Evolutionary conservation across 2,113 vertebrate genomes (phyloP), one percentile per base, ranked within the genome.

Genomic region (Thunnus thynnus): DNA sequence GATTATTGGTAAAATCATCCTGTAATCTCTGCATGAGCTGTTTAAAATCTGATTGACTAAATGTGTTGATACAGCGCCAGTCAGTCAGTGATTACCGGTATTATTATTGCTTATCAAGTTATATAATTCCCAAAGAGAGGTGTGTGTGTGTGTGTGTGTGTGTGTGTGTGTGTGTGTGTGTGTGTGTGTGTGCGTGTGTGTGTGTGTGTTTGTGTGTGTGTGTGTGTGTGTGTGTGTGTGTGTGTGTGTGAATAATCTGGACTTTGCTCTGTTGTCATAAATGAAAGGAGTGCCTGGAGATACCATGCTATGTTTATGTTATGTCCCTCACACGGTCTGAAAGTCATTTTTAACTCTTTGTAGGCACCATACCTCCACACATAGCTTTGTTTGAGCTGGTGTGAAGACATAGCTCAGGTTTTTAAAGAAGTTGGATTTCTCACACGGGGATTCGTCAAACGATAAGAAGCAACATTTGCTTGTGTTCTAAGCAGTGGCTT

Each of bases 231-330:
- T 18, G 20, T 18, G 55, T 17, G 69, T 62, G 50, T 60, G n/a
- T 78, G 44, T 64, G 56, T 47, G 54, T 56, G 54, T 67, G 64
- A 69, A 66, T 70, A 75, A 81, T 80, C 16, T 65, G 91, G 89
- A 95, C 94, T 95, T 95, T 94, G 89, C 55, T 84, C 95, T 91
- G 86, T 93, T 93, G 95, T 96, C 95, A 95, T 97, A 96, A 96
- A 94, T 95, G 92, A 84, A 94, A 96, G 95, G 96, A 95, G 95
- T 95, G 95, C 93, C 92, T 91, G 85, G 82, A 91, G 86, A 82
- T 94, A 90, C 88, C 83, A 91, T 93, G 91, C 90, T 84, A 70
- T 94, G 93, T 95, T 94, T 95, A 92, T 91, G 95, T 94, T 96
- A 22, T 22, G 93, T 94, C 93, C 64, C 89, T 94, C 94, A 93